A percentile compares a stretch with the other conserved stretches of the same genome.
phyloP scores from a whole-genome alignment of 2,797 vertebrate species.

The Liasis olivaceus region DNA sequence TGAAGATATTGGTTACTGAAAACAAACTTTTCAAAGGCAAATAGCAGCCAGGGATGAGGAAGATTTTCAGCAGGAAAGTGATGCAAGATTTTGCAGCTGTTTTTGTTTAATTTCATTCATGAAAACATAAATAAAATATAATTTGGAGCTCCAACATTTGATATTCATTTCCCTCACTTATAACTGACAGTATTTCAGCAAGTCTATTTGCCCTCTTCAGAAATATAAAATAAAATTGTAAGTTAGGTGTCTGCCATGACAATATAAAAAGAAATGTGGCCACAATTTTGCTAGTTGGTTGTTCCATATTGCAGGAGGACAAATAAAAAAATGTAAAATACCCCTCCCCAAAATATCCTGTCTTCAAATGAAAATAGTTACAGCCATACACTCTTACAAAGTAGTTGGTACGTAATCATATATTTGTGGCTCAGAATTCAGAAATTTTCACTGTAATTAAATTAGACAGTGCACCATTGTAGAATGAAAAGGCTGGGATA shows the following conservation, averaged over 20 bases:
- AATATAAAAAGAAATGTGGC: slow-evolving; percentile 79
- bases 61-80: background rate
- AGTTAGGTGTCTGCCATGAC: slow-evolving; percentile 46
- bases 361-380: slow-evolving; percentile 76
- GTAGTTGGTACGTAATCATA: slow-evolving; percentile 73
- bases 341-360: background rate
- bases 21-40: background rate
- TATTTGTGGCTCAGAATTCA: slow-evolving; percentile 69
- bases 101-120: background rate
- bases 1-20: background rate
- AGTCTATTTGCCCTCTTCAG: background rate
- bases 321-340: background rate
- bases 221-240: background rate
- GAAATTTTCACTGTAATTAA: slow-evolving; percentile 68
- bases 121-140: background rate
- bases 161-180: background rate
- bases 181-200: slow-evolving; percentile 1
- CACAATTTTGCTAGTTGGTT: slow-evolving; percentile 78
- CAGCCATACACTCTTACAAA: slow-evolving; percentile 88
- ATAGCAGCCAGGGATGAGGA: background rate
- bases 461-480: slow-evolving; percentile 71
- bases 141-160: background rate
- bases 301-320: slow-evolving; percentile 80
- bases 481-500: slow-evolving; percentile 76
- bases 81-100: background rate